These are phyloP conservation scores for Larimichthys polyactis DNA, from an alignment of 2,113 vertebrate species.

Conservation along the genomic window DNA sequence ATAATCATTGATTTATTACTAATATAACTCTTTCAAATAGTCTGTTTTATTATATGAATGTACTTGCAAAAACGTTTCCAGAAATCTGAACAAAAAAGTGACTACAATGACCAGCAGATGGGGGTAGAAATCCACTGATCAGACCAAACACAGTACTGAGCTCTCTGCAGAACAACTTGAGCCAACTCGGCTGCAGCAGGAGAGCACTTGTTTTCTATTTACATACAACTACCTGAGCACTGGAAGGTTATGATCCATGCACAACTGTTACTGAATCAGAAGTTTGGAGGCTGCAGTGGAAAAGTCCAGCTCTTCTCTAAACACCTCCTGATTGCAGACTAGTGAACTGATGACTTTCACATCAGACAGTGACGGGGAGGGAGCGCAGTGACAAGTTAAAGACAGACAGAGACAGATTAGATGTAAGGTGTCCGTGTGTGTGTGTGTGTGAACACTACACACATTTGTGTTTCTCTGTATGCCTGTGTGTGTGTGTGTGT, in stretches of 20 bases:
- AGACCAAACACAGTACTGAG: background rate
- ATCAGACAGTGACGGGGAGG: slow-evolving; percentile 48
- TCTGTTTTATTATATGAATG: background rate
- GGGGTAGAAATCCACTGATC: slow-evolving; percentile 70
- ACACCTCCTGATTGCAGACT: background rate
- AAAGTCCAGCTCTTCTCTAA: background rate
- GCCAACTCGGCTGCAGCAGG: slow-evolving; percentile 18
- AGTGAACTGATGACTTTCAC: slow-evolving; percentile 41
- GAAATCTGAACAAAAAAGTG: background rate
- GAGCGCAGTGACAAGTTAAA: slow-evolving; percentile 46
- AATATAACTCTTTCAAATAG: background rate
- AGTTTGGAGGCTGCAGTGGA: background rate
- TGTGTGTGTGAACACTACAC: slow-evolving; percentile 10
- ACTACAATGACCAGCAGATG: slow-evolving; percentile 74
- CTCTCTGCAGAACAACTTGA: background rate
- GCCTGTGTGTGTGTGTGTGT: background rate
- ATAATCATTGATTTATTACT: background rate
- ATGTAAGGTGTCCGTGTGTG: slow-evolving; percentile 10
- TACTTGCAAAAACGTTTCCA: background rate
- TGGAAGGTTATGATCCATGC: background rate
- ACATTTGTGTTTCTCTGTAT: slow-evolving; percentile 30
- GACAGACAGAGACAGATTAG: slow-evolving; percentile 69
- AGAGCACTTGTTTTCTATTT: background rate
- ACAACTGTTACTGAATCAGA: background rate
- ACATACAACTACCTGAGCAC: background rate